Base-by-base conservation (phyloP, 1,140 invertebrate species). In the Uloborus diversus region DNA sequence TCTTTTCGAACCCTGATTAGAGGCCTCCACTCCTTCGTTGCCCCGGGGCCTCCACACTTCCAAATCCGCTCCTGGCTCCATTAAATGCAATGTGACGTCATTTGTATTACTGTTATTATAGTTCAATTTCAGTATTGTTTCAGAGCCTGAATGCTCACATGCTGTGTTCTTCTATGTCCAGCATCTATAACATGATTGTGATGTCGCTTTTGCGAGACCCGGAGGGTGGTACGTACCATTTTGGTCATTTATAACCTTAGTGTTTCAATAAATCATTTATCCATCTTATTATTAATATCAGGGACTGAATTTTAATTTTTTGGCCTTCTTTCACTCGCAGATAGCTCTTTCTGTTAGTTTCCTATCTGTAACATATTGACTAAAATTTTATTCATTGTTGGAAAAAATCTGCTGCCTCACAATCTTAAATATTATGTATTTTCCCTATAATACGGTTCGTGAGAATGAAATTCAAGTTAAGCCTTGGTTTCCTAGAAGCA, bases 81-180 rank as follows among this genome's bases (percentile, higher is more conserved):
- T 56, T 56, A 20, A 56, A 56, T 56, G 7, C 23, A 14, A 9
- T 14, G 5, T 5, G 5, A 11, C 20, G 11, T 14, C 7, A 5
- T 14, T 20, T 56, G 5, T 14, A 56, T 11, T 11, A 14, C 23
- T 56, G 23, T 7, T 11, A 11, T 56, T 11, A 11, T 5, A 11
- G 20, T 56, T 5, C 7, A 11, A 14, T 27, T 27, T 61, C n/a
- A n/a, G 14, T 32, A 17, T n/a, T 61, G 1, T 73, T 73, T 61
- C 37, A 73, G 69, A 13, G 27, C 7, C 17, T 30, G n/a, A 37
- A 5, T n/a, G 2, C 23, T 17, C 69, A 73, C 25, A 73, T 73
- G 25, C 1, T 47, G 1, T 59, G 53, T 20, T 57, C 69, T 20
- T 32, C 59, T 28, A 30, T 17, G 11, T 61, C 69, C 13, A 17